Base-by-base conservation (phyloP, 2,888 invertebrate genomes). In the Cryptophagus acutangulus region DNA sequence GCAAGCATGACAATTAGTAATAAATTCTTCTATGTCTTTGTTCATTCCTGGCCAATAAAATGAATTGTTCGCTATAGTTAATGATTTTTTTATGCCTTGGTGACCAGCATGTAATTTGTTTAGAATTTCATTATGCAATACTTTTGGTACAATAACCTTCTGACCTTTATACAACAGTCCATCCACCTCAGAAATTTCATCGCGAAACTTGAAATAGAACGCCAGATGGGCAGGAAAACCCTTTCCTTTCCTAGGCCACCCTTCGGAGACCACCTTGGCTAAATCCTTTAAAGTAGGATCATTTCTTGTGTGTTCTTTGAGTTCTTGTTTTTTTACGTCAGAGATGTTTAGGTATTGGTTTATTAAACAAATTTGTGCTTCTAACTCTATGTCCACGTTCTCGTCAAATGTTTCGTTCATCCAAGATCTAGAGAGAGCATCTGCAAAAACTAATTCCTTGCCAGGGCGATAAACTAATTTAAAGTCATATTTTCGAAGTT, bases 401-500 rank as follows among this genome's bases (percentile, higher is more conserved):
- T 43, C 39, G 5, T 43, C 33, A 25, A 43, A 35, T 9, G 8
- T 17, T 33, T 20, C 29, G 16, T 36, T 28, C 17, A 31, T n/a
- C 24, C 17, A 36, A 10, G 36, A 33, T 36, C 39, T 40, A n/a
- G n/a, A n/a, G n/a, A n/a, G n/a, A n/a, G n/a, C n/a, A n/a, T n/a
- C n/a, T n/a, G n/a, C n/a, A n/a, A n/a, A n/a, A n/a, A n/a, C n/a
- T n/a, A n/a, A n/a, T n/a, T n/a, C n/a, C n/a, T n/a, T n/a, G n/a
- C n/a, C n/a, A 28, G 40, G 40, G 26, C 37, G 39, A 40, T 36
- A 40, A 4, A 38, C 35, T 25, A 38, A 14, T 8, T 43, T 10
- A 16, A 43, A 39, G 10, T 36, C 36, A 39, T 43, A 43, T 36
- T 43, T 43, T 37, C 29, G 25, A 29, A 43, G 28, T 16, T 44